Percentiles rank a stretch among this genome's conserved stretches.
These are phyloP conservation scores for Pseudomyrmex flavicornis DNA, from an alignment of 1,140 invertebrate genomes.

Conservation along the genomic window DNA sequence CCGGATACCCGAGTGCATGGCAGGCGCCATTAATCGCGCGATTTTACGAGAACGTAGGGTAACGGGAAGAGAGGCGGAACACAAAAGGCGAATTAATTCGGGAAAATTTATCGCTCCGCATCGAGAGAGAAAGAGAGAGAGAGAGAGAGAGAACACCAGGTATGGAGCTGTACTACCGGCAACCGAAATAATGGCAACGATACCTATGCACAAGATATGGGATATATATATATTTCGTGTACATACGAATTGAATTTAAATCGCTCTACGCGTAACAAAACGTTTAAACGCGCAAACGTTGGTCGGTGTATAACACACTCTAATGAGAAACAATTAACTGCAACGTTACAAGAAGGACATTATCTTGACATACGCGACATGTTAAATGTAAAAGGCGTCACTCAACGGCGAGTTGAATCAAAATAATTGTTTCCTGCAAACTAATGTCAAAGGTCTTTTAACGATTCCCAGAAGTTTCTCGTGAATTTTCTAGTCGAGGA, in stretches of 20 bases:
- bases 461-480: constrained; percentile 72
- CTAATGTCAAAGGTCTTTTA: constrained; percentile 59
- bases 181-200: constrained; percentile 22
- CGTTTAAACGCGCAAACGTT: background rate
- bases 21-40: constrained; percentile 77
- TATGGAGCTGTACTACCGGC: constrained; percentile 26
- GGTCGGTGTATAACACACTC: background rate
- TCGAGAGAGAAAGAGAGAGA: constrained; percentile 28
- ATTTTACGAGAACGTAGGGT: constrained; percentile 76
- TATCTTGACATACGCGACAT: background rate
- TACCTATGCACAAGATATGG: constrained; percentile 25
- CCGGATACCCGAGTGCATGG: constrained; percentile 56
- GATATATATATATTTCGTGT: constrained; percentile 18
- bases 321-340: constrained; percentile 9
- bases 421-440: constrained; percentile 55
- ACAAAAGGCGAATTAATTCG: constrained; percentile 84
- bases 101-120: constrained; percentile 80
- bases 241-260: constrained; percentile 21
- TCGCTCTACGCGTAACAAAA: background rate
- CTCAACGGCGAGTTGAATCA: constrained; percentile 45
- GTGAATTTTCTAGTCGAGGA: constrained; percentile 59
- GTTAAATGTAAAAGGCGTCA: constrained; percentile 29
- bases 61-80: constrained; percentile 64
- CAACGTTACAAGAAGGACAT: background rate
- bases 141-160: constrained; percentile 29